Base-by-base conservation (phyloP, 2,888 invertebrate genomes). In the Andrena bucephala region DNA sequence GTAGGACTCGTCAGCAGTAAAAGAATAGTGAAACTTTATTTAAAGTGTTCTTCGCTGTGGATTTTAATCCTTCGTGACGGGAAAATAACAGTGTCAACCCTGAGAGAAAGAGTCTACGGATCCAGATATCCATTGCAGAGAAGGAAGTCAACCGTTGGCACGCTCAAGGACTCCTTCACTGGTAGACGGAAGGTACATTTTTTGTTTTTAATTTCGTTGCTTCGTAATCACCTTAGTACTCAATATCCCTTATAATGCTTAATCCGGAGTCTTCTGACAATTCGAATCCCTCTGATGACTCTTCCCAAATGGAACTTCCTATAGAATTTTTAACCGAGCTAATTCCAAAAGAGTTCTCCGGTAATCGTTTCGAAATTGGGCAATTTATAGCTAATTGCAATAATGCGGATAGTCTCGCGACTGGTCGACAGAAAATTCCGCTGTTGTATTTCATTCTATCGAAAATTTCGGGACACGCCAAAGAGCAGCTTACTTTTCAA, bases 371-470 rank as follows among this genome's bases (percentile, higher is more conserved):
- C 16, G 69, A 69, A 33, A 31, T 63, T 27, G 62, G 54, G 6
- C 75, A 75, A 50, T 75, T 75, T 62, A 75, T 62, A 60, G 62
- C 67, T 16, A 75, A 75, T n/a, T 68, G 68, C 13, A 75, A 75
- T 62, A 75, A 75, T 16, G 69, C 75, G n/a, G 29, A 63, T 10
- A 36, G 52, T 16, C 31, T 69, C 0, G 69, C 63, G n/a, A 62
- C 68, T 0, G 62, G 36, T 20, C 52, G 54, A 27, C 75, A 69
- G 10, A 76, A 76, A 29, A 62, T 27, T 0, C 52, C 62, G 0
- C 0, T 75, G 10, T 16, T 68, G 8, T 75, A 74, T 52, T 75
- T 68, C 5, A 76, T 76, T 2, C 20, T 74, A 2, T 74, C 66
- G n/a, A 65, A 6, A 57, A 74, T 74, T 24, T 74, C 66, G 2